phyloP scores from a whole-genome alignment of 1,140 invertebrate genomes.

The Drosophila neocordata region DNA sequence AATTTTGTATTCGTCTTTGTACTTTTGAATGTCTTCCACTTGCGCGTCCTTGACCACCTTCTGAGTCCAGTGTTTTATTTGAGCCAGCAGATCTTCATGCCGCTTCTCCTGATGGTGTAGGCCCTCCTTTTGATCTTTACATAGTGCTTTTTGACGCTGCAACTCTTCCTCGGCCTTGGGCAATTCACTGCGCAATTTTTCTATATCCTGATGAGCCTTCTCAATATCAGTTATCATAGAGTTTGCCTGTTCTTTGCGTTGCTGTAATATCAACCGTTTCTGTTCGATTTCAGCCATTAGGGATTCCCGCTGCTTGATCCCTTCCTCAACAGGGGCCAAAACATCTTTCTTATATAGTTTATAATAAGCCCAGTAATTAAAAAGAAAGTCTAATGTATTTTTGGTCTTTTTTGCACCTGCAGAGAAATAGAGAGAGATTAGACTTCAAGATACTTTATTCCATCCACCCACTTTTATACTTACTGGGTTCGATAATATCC shows the following conservation, averaged over 20 bases:
- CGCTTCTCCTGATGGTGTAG: constrained; percentile 24
- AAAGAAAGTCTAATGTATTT: constrained; percentile 48
- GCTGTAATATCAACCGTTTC: constrained; percentile 40
- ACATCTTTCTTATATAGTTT: constrained; percentile 61
- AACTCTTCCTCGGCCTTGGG: constrained; percentile 25
- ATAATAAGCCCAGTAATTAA: constrained; percentile 67
- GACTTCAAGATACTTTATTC: not conserved
- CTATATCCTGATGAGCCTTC: constrained; percentile 28
- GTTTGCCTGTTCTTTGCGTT: constrained; percentile 21
- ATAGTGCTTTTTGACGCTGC: constrained; percentile 13
- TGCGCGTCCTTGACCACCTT: constrained; percentile 53
- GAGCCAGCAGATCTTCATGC: constrained; percentile 24
- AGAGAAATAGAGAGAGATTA: not conserved
- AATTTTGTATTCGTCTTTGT: not conserved
- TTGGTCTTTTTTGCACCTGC: constrained; percentile 60
- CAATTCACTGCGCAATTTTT: constrained; percentile 32
- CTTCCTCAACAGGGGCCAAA: constrained; percentile 40
- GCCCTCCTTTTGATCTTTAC: constrained; percentile 14
- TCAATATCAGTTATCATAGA: constrained; percentile 17
- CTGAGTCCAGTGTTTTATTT: constrained; percentile 42
- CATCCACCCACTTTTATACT: not conserved
- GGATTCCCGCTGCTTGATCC: constrained; percentile 29
- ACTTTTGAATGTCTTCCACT: constrained; percentile 44
- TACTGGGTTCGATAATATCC: constrained; percentile 66
- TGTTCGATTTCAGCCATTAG: constrained; percentile 25